Evolutionary conservation across 2,888 invertebrate genomes (phyloP), one percentile per base, ranked within the genome.

Genomic region (Ceramica pisi): DNA sequence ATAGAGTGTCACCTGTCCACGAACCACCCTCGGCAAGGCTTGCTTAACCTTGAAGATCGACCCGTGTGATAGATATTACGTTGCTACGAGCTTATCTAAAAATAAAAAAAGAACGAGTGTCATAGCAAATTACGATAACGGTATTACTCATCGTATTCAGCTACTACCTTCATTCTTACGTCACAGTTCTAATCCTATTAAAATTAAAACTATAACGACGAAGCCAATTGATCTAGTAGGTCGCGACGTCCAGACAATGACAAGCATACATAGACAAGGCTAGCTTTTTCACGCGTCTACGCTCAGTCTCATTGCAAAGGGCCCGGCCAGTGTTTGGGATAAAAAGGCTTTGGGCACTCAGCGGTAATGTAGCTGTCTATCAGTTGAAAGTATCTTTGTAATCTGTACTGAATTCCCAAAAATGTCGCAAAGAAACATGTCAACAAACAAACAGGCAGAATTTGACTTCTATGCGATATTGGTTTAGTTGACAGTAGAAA

Each of bases 221-320:
- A n/a, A n/a, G 16, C 16, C 31, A 46, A 62, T 75, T 44, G 56
- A 79, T 79, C 83, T 62, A 59, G 75, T 67, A 6, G 53, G 41
- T 61, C 83, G 50, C 50, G 79, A n/a, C 26, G 83, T n/a, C 26
- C 14, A 10, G 2, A 44, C 9, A 0, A 41, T 78, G 65, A 60
- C 69, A 71, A 19, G 46, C 55, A 21, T 2, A 35, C 0, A 10
- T 12, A 19, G 16, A 31, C 35, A 55, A 38, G 0, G 10, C 7
- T 21, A 38, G 10, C 14, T 14, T 38, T 7, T 21, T n/a, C 35
- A 10, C 35, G 56, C 35, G 35, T 14, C 38, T n/a, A 12, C 14
- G 21, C 56, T 46, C 0, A 14, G 41, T 14, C 14, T 14, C 14
- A 41, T 41, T 41, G 14, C 14, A 14, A 41, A 41, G 41, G 41